Evolutionary conservation across 2,113 vertebrate species (phyloP).

Genomic region (Camelus bactrianus): DNA sequence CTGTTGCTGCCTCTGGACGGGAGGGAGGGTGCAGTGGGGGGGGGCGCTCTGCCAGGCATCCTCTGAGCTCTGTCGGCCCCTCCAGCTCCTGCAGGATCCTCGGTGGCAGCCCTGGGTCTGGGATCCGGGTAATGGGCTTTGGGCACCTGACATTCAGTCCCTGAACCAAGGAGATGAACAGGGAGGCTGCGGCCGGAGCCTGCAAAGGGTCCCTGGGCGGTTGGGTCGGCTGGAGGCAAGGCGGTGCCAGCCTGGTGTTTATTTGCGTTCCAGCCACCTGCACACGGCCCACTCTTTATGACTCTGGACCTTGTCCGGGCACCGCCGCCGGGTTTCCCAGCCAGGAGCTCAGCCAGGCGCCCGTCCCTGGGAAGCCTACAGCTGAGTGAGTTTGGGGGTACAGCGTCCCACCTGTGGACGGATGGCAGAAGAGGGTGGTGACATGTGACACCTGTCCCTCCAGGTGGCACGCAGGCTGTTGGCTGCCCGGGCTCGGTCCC

Average conservation of each 20-base stretch:
- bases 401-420: rapidly evolving
- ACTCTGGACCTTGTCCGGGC: not conserved
- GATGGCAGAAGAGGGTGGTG: rapidly evolving
- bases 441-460: rapidly evolving
- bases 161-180: too few species aligned
- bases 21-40: rapidly evolving
- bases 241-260: not conserved
- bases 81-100: not conserved
- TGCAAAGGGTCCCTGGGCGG: not conserved
- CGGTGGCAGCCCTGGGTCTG: rapidly evolving
- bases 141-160: rapidly evolving
- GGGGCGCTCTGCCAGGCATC: too few species aligned
- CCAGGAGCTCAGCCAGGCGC: not conserved
- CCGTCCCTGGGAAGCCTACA: rapidly evolving
- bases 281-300: not conserved
- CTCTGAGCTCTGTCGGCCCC: not conserved
- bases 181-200: not conserved
- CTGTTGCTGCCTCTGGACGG: too few species aligned
- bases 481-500: rapidly evolving
- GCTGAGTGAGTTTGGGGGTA: not conserved
- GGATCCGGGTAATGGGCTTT: rapidly evolving
- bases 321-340: rapidly evolving
- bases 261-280: not conserved
- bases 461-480: rapidly evolving
- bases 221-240: not conserved